phyloP scores from a whole-genome alignment of 30 jellyfish, hydroid and myxozoan species.

The Pelagia noctiluca region DNA sequence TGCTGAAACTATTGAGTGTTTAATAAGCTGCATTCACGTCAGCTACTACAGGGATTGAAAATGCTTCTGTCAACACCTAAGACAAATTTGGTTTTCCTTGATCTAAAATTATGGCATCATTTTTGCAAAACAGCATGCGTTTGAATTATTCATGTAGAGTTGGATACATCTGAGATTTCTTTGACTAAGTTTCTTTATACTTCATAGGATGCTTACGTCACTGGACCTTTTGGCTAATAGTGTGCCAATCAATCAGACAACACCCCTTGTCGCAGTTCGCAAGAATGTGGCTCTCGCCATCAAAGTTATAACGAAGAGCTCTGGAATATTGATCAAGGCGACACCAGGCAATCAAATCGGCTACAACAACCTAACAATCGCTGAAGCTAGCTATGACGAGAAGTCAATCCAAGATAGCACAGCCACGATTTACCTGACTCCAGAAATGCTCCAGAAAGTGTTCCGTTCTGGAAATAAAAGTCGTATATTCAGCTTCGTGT shows the following conservation, averaged over 20 bases:
- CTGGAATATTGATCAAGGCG: conserved; percentile 26
- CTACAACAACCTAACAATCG: conserved; percentile 16
- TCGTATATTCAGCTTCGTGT: conserved; percentile 66
- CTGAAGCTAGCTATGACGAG: neutral
- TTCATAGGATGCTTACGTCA: conserved; percentile 39
- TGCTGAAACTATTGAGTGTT: too few species aligned
- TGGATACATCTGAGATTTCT: too few species aligned
- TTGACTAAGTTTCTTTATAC: too few species aligned
- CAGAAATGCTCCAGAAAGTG: conserved; percentile 44
- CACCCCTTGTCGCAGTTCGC: conserved; percentile 16
- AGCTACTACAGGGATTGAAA: too few species aligned
- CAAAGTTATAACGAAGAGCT: neutral
- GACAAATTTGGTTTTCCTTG: too few species aligned
- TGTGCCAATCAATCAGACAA: neutral
- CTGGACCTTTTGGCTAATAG: conserved; percentile 51
- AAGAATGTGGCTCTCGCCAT: conserved; percentile 58
- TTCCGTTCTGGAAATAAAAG: neutral
- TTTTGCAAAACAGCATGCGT: too few species aligned
- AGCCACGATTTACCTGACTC: conserved; percentile 55
- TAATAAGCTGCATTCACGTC: too few species aligned
- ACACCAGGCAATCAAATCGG: conserved; percentile 12
- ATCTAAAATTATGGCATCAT: too few species aligned
- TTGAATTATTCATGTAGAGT: too few species aligned
- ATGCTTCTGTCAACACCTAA: too few species aligned
- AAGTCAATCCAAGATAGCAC: neutral